Evolutionary conservation across 2,113 vertebrate species (phyloP).

Genomic region (Caretta caretta): DNA sequence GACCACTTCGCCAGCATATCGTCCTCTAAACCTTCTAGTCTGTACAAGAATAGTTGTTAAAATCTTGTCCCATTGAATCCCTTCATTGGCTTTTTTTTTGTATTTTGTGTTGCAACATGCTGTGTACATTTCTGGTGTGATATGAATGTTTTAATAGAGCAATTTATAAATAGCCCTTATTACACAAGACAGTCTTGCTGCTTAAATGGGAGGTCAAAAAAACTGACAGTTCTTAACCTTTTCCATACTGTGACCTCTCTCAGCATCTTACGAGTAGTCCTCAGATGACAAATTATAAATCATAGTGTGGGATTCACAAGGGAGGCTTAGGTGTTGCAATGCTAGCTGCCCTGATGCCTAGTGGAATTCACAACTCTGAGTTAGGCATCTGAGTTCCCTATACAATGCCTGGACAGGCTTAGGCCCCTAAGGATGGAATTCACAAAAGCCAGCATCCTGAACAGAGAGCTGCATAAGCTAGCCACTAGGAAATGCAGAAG

Average conservation of each 20-base stretch:
- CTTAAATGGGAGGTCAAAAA: neutral
- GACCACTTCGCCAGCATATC: slow-evolving; percentile 18
- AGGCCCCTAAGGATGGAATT: too few species aligned
- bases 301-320: neutral
- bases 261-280: neutral
- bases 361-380: too few species aligned
- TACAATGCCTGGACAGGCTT: too few species aligned
- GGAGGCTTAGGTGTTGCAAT: too few species aligned
- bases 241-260: slow-evolving; percentile 20
- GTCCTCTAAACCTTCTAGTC: slow-evolving; percentile 43
- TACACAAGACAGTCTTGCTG: too few species aligned
- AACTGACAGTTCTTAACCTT: slow-evolving; percentile 23
- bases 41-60: slow-evolving; percentile 57
- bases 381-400: too few species aligned
- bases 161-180: slow-evolving; percentile 62
- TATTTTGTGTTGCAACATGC: slow-evolving; percentile 12
- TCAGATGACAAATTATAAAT: neutral
- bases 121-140: slow-evolving; percentile 16
- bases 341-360: too few species aligned
- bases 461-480: too few species aligned
- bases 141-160: slow-evolving; percentile 44
- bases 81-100: slow-evolving; percentile 15
- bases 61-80: slow-evolving; percentile 39
- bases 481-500: too few species aligned
- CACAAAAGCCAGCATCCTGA: too few species aligned